phyloP scores from a whole-genome alignment of 2,113 vertebrate species.

The Corythaeola cristata region DNA sequence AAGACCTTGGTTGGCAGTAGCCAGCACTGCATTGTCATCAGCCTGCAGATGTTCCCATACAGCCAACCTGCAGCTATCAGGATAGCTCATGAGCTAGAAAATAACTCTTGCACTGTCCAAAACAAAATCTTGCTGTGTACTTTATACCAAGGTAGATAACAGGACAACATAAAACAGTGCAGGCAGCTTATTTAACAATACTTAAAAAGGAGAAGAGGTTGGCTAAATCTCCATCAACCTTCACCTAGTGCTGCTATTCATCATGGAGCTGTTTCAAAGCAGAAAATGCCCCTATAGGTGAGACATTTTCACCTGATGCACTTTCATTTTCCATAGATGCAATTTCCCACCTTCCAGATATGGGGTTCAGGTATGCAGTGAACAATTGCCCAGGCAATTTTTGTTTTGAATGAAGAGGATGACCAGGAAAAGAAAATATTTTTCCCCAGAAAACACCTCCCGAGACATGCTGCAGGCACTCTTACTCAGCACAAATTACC shows the following conservation, averaged over 20 bases:
- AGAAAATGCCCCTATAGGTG: neutral
- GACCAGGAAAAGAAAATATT: neutral
- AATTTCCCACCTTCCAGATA: neutral
- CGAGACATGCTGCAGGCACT: neutral
- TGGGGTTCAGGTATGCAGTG: neutral
- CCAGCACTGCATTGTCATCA: neutral
- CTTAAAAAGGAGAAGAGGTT: neutral
- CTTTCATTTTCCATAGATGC: neutral
- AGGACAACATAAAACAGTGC: neutral
- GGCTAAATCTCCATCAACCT: neutral
- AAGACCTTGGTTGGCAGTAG: neutral
- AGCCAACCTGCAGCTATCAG: neutral
- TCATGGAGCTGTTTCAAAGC: neutral
- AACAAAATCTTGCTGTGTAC: neutral
- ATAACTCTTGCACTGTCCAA: neutral
- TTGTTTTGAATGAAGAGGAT: neutral
- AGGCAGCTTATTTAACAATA: neutral
- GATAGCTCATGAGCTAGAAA: neutral
- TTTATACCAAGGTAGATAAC: neutral
- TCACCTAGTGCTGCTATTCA: neutral
- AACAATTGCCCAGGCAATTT: neutral
- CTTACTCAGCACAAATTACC: neutral
- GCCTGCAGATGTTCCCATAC: neutral
- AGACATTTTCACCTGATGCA: neutral
- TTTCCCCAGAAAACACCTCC: neutral